phyloP scores from a whole-genome alignment of 2,113 vertebrate genomes.

The Grammomys dolichurus region DNA sequence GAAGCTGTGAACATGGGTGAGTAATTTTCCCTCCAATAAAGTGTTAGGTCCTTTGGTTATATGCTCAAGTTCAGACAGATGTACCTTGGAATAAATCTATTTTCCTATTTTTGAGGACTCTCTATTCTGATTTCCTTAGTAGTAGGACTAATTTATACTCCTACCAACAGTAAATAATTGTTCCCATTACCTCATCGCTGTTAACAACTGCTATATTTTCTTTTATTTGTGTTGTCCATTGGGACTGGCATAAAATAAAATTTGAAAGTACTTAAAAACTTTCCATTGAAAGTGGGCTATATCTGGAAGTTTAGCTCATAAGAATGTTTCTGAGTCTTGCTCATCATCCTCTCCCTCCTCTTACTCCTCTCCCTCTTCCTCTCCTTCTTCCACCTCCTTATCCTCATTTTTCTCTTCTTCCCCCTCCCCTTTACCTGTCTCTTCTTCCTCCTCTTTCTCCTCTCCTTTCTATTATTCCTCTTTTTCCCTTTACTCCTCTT shows the following conservation, averaged over 20 bases:
- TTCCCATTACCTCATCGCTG: not conserved
- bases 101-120: not conserved
- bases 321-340: too few species aligned
- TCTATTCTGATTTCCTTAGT: not conserved
- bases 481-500: too few species aligned
- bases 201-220: not conserved
- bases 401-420: too few species aligned
- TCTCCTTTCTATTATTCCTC: too few species aligned
- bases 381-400: too few species aligned
- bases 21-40: not conserved
- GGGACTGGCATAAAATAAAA: not conserved
- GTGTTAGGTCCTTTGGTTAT: not conserved
- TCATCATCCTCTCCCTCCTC: too few species aligned
- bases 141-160: not conserved
- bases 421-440: fast-evolving
- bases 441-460: too few species aligned
- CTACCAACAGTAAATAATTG: not conserved
- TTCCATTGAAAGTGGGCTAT: too few species aligned
- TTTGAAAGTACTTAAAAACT: not conserved
- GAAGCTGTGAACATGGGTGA: not conserved
- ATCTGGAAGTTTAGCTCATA: too few species aligned
- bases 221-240: not conserved
- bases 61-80: not conserved
- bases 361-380: too few species aligned
- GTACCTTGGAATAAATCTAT: not conserved